A percentile compares a stretch with the other conserved stretches of the same genome.
Conservation (phyloP, 2,888 invertebrate species). For the Gerris lacustris region DNA sequence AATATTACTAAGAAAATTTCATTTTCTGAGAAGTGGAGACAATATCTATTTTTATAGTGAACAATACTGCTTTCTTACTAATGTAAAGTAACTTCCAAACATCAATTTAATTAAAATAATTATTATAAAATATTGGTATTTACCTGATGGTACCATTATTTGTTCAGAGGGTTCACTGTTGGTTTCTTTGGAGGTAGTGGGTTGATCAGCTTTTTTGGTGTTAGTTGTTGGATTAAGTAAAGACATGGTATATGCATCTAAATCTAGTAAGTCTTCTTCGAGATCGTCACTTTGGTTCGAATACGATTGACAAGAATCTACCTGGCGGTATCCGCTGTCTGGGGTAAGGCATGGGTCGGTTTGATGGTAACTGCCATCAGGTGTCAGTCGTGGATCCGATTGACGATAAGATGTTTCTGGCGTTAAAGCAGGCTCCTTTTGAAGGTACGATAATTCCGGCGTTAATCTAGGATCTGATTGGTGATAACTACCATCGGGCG, state of each 20-base stretch:
- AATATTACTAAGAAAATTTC: too few species aligned
- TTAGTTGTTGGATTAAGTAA: neutral
- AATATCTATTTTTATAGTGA: too few species aligned
- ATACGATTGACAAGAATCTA: neutral
- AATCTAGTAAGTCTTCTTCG: neutral
- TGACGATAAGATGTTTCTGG: neutral
- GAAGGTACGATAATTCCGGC: neutral
- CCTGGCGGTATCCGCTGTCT: neutral
- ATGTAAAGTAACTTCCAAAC: too few species aligned
- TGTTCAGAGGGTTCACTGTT: neutral
- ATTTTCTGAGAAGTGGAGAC: too few species aligned
- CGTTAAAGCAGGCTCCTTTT: neutral
- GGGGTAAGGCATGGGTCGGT: neutral
- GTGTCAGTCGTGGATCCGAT: neutral
- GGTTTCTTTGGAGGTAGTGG: neutral
- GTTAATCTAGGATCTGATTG: neutral
- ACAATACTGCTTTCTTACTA: too few species aligned
- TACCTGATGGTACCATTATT: constrained; percentile 1
- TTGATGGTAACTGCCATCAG: neutral
- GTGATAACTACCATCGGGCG: neutral
- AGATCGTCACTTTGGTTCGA: constrained; percentile 3
- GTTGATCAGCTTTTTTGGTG: neutral
- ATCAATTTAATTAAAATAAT: too few species aligned
- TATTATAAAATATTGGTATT: too few species aligned
- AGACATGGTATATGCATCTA: constrained; percentile 1